Conservation (phyloP, 1,140 invertebrate species). For the Bombus impatiens region DNA sequence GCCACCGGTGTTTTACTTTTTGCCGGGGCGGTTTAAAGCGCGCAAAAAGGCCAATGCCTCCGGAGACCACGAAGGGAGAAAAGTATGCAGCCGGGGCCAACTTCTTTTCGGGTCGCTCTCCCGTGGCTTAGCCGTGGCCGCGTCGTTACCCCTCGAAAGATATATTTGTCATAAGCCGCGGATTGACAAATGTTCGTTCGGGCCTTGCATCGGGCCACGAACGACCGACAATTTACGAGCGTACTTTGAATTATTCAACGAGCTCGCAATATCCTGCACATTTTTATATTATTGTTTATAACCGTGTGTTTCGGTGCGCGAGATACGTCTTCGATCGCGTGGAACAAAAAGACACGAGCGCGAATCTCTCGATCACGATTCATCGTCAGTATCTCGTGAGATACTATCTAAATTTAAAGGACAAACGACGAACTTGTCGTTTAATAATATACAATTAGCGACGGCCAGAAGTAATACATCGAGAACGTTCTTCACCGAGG, state of each 20-base stretch:
- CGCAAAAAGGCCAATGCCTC: constrained; percentile 60
- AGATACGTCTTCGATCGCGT: constrained; percentile 9
- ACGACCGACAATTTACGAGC: constrained; percentile 48
- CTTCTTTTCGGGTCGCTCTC: constrained; percentile 50
- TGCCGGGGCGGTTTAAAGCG: constrained; percentile 45
- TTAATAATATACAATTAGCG: constrained; percentile 30
- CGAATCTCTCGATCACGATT: constrained; percentile 1
- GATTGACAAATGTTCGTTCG: constrained; percentile 53
- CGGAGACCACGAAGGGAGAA: constrained; percentile 36
- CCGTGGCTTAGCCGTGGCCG: constrained; percentile 25
- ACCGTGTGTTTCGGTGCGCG: not conserved
- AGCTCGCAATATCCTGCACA: constrained; percentile 51
- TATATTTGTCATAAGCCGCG: constrained; percentile 54
- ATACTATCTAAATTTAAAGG: constrained; percentile 28
- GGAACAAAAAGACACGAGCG: not conserved
- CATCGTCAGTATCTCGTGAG: not conserved
- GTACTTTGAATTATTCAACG: constrained; percentile 52
- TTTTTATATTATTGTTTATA: constrained; percentile 57
- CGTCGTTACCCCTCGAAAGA: constrained; percentile 44
- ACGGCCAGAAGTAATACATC: too few species aligned
- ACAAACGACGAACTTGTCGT: not conserved
- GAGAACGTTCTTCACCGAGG: not conserved
- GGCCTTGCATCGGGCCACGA: constrained; percentile 26
- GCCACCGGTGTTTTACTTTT: constrained; percentile 57
- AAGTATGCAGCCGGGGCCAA: constrained; percentile 42